Percentiles rank a stretch among this genome's conserved stretches.
Evolutionary conservation across 2,113 vertebrate genomes (phyloP).

Genomic region (Xenotilapia longispinis): DNA sequence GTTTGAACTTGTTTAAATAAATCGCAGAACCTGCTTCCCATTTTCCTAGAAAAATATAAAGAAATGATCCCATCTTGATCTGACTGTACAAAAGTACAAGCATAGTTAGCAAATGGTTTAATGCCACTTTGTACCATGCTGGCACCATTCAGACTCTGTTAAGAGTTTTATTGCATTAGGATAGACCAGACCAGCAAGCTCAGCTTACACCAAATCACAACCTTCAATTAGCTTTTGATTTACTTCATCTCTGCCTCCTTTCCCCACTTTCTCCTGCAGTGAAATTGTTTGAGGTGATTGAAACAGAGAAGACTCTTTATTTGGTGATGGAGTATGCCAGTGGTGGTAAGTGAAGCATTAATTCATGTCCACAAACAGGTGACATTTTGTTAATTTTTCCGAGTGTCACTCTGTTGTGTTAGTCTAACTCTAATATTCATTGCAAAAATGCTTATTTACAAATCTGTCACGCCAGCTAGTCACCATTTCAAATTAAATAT

Average conservation of each 20-base stretch:
- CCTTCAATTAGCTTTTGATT: background rate
- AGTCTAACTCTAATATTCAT: background rate
- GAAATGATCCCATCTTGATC: background rate
- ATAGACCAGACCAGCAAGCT: background rate
- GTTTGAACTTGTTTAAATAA: background rate
- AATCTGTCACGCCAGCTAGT: background rate
- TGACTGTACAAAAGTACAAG: background rate
- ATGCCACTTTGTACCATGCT: background rate
- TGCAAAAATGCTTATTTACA: background rate
- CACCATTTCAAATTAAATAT: background rate
- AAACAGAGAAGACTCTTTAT: slow-evolving; percentile 95
- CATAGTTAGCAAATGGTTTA: background rate
- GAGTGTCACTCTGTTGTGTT: background rate
- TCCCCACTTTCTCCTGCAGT: slow-evolving; percentile 72
- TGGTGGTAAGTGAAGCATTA: slow-evolving; percentile 76
- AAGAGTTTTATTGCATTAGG: background rate
- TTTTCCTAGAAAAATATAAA: background rate
- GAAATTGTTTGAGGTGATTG: slow-evolving; percentile 96
- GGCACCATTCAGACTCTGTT: background rate
- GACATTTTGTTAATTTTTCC: background rate
- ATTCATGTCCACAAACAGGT: background rate
- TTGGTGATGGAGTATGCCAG: slow-evolving; percentile 96
- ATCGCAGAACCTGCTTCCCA: background rate
- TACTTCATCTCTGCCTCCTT: background rate
- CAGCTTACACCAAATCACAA: background rate